Base-by-base conservation (phyloP, 2,797 vertebrate genomes). In the Sebastes steindachneri region DNA sequence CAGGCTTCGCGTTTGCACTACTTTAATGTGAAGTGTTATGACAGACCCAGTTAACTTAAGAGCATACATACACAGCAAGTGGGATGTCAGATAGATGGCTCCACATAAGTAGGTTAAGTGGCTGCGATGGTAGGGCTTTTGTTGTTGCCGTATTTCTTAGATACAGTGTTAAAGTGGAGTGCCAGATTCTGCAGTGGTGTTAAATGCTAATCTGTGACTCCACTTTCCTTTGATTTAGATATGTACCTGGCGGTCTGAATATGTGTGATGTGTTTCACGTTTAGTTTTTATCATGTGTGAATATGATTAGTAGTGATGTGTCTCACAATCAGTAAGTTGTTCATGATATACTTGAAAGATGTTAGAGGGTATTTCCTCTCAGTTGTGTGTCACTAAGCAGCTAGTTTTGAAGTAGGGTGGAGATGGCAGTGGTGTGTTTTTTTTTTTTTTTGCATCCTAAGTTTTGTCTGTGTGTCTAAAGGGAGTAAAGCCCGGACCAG, bases 401-500 rank as follows among this genome's bases (percentile, higher is more conserved):
- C 45, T 51, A 5, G 41, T 62, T 31, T 60, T 26, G 9, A 28
- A n/a, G 57, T 31, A 4, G 10, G 33, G 23, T 37, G 12, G 12
- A 41, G n/a, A 55, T 60, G 4, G 2, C 4, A 19, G 19, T 54
- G n/a, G n/a, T 5, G 9, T 59, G 29, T 62, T 28, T 8, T 1
- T 4, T 7, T 5, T 9, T 14, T 10, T 25, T 62, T 21, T 2
- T 9, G 19, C 7, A 65, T 53, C 21, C 4, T 67, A 26, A 12
- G 7, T 48, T 65, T 1, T 86, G 11, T 88, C 2, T 75, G 8
- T 83, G 31, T 54, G 9, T 85, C 19, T 41, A 4, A 84, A 96
- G 96, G 96, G 95, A 14, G 60, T 87, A 2, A 95, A 86, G 54
- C 87, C 67, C 37, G 93, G 91, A 53, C 73, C 88, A 35, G 72